Conservation (phyloP, 92 coral and sea anemone species). For the Phenganax stokvisi region DNA sequence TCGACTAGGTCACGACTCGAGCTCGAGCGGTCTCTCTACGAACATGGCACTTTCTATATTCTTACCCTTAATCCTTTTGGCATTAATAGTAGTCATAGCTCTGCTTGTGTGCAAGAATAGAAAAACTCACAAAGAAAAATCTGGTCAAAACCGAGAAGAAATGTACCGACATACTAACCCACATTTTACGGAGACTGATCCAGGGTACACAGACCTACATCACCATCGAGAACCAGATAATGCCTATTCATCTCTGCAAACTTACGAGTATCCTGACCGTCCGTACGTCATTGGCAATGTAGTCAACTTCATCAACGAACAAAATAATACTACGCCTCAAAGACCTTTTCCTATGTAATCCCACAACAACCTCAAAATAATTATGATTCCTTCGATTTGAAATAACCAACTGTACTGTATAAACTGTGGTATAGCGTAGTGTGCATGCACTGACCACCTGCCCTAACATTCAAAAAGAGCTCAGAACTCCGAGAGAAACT, state of each 20-base stretch:
- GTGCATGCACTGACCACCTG: too few relatives aligned
- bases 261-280: not conserved
- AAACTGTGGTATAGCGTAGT: too few relatives aligned
- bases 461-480: too few relatives aligned
- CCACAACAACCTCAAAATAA: too few relatives aligned
- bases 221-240: not conserved
- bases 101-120: not conserved
- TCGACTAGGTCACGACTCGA: too few relatives aligned
- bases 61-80: constrained; percentile 1
- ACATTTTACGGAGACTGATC: not conserved
- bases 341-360: too few relatives aligned
- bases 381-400: too few relatives aligned
- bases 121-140: not conserved
- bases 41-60: not conserved
- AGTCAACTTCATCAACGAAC: too few relatives aligned
- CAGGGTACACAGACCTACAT: not conserved
- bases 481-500: too few relatives aligned
- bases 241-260: not conserved
- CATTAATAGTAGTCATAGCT: not conserved
- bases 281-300: too few relatives aligned
- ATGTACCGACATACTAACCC: not conserved
- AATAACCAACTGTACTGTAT: too few relatives aligned
- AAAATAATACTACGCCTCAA: too few relatives aligned
- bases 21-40: not conserved
- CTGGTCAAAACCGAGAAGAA: not conserved